Percentiles rank a stretch among this genome's conserved stretches.
Conservation (phyloP, 1,140 invertebrate species). For the Trichonephila clavata region DNA sequence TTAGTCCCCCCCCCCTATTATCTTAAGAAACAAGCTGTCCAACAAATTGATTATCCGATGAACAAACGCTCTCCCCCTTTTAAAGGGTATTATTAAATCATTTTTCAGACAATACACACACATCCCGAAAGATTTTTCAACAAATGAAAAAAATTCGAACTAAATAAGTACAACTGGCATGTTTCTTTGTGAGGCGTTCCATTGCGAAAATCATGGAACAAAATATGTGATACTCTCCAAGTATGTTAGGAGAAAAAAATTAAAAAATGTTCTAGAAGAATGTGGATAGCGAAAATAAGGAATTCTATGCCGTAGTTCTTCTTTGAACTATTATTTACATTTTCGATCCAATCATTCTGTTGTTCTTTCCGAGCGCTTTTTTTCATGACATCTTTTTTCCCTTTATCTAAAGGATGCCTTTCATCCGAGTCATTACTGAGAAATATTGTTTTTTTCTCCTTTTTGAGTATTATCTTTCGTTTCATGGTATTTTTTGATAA, state of each 20-base stretch:
- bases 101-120: slow-evolving; percentile 10
- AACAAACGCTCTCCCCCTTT: background rate
- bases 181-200: background rate
- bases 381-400: background rate
- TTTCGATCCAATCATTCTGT: slow-evolving; percentile 33
- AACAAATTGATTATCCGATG: slow-evolving; percentile 1
- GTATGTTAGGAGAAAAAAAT: background rate
- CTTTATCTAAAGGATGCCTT: background rate
- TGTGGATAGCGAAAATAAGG: slow-evolving; percentile 7
- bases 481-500: background rate
- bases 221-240: background rate
- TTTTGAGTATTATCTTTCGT: background rate
- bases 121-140: background rate
- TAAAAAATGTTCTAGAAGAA: background rate
- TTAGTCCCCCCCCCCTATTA: background rate
- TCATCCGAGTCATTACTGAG: slow-evolving; percentile 19
- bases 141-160: background rate
- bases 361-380: background rate
- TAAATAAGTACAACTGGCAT: slow-evolving; percentile 11
- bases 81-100: slow-evolving; percentile 3
- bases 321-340: slow-evolving; percentile 47
- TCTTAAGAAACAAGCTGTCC: background rate
- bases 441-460: slow-evolving; percentile 1
- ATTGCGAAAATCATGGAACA: background rate
- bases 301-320: background rate